Evolutionary conservation across 2,888 invertebrate genomes (phyloP).

Genomic region (Ichneumon xanthorius): DNA sequence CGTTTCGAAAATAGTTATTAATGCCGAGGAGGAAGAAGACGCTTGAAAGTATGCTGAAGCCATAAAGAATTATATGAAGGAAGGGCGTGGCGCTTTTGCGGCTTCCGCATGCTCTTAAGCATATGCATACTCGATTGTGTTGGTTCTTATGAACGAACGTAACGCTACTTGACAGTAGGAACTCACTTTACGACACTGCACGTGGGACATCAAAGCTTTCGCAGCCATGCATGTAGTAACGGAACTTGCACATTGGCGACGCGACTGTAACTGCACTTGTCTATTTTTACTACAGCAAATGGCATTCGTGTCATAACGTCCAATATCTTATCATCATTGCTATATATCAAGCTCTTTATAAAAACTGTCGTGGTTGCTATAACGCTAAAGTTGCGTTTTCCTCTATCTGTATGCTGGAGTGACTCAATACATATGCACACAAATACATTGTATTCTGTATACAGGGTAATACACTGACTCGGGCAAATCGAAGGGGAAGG

Average conservation of each 20-base stretch:
- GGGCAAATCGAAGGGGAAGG: slow-evolving; percentile 41
- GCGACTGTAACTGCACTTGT: slow-evolving; percentile 12
- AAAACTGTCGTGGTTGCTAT: not conserved
- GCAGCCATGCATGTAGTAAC: not conserved
- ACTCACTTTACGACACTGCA: slow-evolving; percentile 15
- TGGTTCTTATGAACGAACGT: slow-evolving; percentile 16
- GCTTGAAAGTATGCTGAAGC: slow-evolving; percentile 46
- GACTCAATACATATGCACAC: not conserved
- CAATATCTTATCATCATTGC: slow-evolving; percentile 13
- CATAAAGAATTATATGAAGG: slow-evolving; percentile 44
- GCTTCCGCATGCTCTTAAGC: slow-evolving; percentile 53
- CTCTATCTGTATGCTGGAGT: slow-evolving; percentile 5
- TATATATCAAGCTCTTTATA: not conserved
- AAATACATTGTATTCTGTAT: slow-evolving; percentile 10
- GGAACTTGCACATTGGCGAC: not conserved
- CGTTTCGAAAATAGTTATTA: slow-evolving; percentile 40
- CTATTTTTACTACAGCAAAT: not conserved
- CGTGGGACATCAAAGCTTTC: slow-evolving; percentile 20
- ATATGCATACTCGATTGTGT: not conserved
- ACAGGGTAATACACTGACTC: slow-evolving; percentile 1
- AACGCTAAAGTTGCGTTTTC: not conserved
- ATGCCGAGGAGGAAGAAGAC: slow-evolving; percentile 28
- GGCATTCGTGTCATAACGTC: not conserved
- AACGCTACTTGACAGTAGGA: slow-evolving; percentile 49
- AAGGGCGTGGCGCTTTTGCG: slow-evolving; percentile 44